phyloP scores from a whole-genome alignment of 1,140 invertebrate species.

The Oppia nitens region DNA sequence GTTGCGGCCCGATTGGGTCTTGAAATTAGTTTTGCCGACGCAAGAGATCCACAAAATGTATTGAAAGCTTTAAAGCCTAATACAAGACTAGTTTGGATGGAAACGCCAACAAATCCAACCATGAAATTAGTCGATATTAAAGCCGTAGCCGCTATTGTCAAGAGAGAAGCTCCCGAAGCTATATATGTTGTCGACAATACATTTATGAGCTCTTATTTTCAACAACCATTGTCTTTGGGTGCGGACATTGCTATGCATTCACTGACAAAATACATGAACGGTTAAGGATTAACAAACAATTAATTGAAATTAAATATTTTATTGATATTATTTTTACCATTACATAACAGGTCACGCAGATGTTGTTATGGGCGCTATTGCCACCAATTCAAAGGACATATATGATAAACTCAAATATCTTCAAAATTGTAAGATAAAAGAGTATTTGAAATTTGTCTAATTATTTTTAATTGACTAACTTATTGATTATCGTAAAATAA shows the following conservation, averaged over 20 bases:
- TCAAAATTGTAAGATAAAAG: constrained; percentile 57
- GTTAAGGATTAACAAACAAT: constrained; percentile 20
- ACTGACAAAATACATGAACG: constrained; percentile 95
- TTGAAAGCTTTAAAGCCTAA: constrained; percentile 52
- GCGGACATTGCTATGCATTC: constrained; percentile 87
- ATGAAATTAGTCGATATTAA: constrained; percentile 79
- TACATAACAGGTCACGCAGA: constrained; percentile 58
- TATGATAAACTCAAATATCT: constrained; percentile 56
- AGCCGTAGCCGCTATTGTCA: constrained; percentile 45
- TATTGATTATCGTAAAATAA: not conserved
- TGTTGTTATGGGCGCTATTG: constrained; percentile 83
- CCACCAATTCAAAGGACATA: constrained; percentile 53
- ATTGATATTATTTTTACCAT: not conserved
- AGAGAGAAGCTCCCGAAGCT: constrained; percentile 40
- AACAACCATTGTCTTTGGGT: constrained; percentile 71
- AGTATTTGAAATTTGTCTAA: not conserved
- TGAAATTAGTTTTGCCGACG: constrained; percentile 60
- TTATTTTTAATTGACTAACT: not conserved
- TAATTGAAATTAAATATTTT: not conserved
- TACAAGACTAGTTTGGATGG: constrained; percentile 90
- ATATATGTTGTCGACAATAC: constrained; percentile 92
- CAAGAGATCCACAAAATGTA: constrained; percentile 47
- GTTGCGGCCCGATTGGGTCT: constrained; percentile 50
- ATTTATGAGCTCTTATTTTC: constrained; percentile 87
- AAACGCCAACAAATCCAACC: constrained; percentile 93